These are phyloP conservation scores for Pangasianodon hypophthalmus DNA, from an alignment of 2,113 vertebrate genomes.

Conservation along the genomic window DNA sequence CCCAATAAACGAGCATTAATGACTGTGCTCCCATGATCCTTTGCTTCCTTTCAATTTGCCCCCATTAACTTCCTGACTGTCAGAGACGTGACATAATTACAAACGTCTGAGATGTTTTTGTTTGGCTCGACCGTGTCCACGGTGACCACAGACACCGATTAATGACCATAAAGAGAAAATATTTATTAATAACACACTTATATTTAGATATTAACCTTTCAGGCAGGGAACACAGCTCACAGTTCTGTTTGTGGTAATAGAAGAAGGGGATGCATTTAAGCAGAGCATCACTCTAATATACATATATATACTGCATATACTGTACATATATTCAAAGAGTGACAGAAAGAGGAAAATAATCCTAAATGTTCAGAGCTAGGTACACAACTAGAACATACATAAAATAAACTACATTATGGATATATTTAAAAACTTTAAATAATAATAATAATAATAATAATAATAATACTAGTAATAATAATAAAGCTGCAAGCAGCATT, in stretches of 20 bases:
- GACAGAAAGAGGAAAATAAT: too few relatives aligned
- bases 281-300: background rate
- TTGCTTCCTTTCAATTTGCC: slow-evolving; percentile 49
- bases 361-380: too few relatives aligned
- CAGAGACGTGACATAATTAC: slow-evolving; percentile 42
- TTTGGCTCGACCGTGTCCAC: background rate
- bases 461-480: background rate
- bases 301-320: background rate
- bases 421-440: background rate
- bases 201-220: background rate
- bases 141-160: background rate
- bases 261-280: background rate
- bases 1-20: slow-evolving; percentile 54
- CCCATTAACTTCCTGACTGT: slow-evolving; percentile 51
- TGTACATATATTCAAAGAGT: too few relatives aligned
- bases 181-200: slow-evolving; percentile 9
- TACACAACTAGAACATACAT: too few relatives aligned
- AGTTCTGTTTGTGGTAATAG: background rate
- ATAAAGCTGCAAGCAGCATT: too few relatives aligned
- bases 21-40: slow-evolving; percentile 47
- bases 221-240: background rate
- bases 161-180: background rate
- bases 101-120: slow-evolving; percentile 9
- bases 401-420: too few relatives aligned
- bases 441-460: background rate